A percentile compares a stretch with the other conserved stretches of the same genome.
These are phyloP conservation scores for Dendrolimus pini DNA, from an alignment of 2,888 invertebrate genomes.

Conservation along the genomic window DNA sequence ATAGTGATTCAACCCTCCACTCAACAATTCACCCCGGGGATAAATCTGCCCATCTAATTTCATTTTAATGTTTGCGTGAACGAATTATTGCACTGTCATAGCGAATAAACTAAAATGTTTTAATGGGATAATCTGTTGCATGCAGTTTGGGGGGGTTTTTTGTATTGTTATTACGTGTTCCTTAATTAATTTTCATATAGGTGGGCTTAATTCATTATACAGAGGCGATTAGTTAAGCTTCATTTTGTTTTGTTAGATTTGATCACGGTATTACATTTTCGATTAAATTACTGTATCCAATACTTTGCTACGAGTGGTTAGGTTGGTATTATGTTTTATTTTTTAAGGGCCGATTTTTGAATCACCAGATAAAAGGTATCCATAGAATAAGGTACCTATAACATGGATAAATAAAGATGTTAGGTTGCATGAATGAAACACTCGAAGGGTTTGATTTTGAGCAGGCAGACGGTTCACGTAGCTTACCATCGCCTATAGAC, in stretches of 20 bases:
- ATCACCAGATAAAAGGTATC: too few species aligned
- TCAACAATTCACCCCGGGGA: slow-evolving; percentile 21
- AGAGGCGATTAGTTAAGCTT: slow-evolving; percentile 48
- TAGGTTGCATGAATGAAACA: too few species aligned
- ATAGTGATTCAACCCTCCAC: slow-evolving; percentile 46
- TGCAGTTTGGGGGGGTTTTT: slow-evolving; percentile 56
- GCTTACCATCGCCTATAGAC: too few species aligned
- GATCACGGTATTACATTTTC: background rate
- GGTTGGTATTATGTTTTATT: too few species aligned
- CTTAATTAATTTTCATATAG: slow-evolving; percentile 58
- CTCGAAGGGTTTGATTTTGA: too few species aligned
- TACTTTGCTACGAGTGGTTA: too few species aligned
- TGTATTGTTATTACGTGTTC: slow-evolving; percentile 42
- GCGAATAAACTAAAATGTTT: slow-evolving; percentile 54
- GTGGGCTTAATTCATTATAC: slow-evolving; percentile 53
- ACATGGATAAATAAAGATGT: too few species aligned
- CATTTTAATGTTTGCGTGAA: slow-evolving; percentile 69
- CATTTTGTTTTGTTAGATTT: slow-evolving; percentile 32
- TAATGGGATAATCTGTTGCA: slow-evolving; percentile 62
- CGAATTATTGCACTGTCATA: slow-evolving; percentile 71
- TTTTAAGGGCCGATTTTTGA: too few species aligned
- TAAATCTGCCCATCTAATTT: slow-evolving; percentile 59
- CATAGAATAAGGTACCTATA: too few species aligned
- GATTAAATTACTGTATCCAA: background rate
- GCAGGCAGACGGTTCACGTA: too few species aligned